A percentile compares a stretch with the other conserved stretches of the same genome.
These are phyloP conservation scores for Kryptolebias marmoratus DNA, from an alignment of 2,113 vertebrate genomes.

Conservation along the genomic window DNA sequence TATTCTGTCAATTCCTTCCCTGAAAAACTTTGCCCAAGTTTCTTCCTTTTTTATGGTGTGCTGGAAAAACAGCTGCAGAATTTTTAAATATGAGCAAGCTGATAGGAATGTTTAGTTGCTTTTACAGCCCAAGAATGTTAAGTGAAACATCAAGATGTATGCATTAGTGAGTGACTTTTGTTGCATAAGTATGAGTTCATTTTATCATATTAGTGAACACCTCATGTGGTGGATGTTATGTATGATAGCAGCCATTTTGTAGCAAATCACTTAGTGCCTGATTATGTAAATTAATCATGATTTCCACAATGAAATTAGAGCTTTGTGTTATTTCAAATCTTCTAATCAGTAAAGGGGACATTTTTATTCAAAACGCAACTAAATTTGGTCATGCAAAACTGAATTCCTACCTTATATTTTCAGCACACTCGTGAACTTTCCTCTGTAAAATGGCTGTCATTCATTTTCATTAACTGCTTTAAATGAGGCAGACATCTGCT, in stretches of 20 bases:
- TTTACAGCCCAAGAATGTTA: constrained; percentile 24
- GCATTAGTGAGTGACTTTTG: constrained; percentile 11
- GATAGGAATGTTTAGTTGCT: constrained; percentile 27
- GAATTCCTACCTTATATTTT: constrained; percentile 30
- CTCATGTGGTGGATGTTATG: neutral
- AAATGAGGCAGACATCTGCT: constrained; percentile 78
- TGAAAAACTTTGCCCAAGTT: constrained; percentile 35
- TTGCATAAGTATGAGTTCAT: neutral
- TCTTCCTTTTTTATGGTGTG: constrained; percentile 17
- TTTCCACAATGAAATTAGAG: constrained; percentile 51
- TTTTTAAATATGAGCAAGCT: neutral
- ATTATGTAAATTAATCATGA: constrained; percentile 50
- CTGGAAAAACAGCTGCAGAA: constrained; percentile 20
- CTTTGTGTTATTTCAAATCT: constrained; percentile 42
- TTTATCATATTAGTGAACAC: constrained; percentile 26
- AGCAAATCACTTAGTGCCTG: constrained; percentile 12
- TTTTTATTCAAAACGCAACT: constrained; percentile 22
- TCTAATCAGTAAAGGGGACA: constrained; percentile 51
- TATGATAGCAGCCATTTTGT: constrained; percentile 41
- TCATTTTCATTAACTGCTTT: constrained; percentile 79
- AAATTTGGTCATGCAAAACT: neutral
- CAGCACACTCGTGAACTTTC: constrained; percentile 37
- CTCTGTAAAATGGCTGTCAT: constrained; percentile 64
- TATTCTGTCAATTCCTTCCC: constrained; percentile 13
- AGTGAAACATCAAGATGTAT: constrained; percentile 27